Evolutionary conservation across 2,797 vertebrate species (phyloP).

Genomic region (Amblyraja radiata): DNA sequence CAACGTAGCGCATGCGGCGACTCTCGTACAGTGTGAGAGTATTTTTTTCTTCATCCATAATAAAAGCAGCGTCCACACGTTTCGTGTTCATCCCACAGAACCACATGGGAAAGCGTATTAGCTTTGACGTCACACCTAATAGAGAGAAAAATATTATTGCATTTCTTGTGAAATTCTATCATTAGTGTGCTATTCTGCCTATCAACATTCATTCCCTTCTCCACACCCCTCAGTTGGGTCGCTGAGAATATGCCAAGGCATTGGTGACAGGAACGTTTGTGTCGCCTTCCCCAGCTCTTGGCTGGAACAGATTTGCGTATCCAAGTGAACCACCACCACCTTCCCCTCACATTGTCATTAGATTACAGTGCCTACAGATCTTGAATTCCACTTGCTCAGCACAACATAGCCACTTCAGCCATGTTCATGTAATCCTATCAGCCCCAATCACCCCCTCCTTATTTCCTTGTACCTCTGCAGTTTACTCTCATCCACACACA

Average conservation of each 20-base stretch:
- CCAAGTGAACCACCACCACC: not conserved
- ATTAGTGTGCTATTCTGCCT: not conserved
- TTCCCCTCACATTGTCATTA: not conserved
- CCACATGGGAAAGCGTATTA: conserved; percentile 63
- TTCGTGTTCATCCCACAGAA: conserved; percentile 76
- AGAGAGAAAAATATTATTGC: not conserved
- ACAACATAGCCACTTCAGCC: no score
- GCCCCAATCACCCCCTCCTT: no score
- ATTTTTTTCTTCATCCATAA: not conserved
- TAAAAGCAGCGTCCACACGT: not conserved
- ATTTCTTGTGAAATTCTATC: not conserved
- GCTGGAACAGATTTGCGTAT: not conserved
- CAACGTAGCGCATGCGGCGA: conserved; percentile 53
- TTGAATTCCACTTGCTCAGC: no score
- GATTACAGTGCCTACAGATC: not conserved
- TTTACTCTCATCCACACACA: no score
- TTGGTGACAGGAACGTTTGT: no score
- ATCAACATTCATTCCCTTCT: not conserved
- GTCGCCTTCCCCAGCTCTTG: not conserved
- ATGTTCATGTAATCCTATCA: no score
- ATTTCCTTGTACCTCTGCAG: no score
- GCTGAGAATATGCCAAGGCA: not conserved
- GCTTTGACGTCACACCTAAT: not conserved
- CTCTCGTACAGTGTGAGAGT: conserved; percentile 63
- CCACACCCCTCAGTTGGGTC: not conserved